Conservation (phyloP, 2,888 invertebrate genomes). For the Coremacera marginata region DNA sequence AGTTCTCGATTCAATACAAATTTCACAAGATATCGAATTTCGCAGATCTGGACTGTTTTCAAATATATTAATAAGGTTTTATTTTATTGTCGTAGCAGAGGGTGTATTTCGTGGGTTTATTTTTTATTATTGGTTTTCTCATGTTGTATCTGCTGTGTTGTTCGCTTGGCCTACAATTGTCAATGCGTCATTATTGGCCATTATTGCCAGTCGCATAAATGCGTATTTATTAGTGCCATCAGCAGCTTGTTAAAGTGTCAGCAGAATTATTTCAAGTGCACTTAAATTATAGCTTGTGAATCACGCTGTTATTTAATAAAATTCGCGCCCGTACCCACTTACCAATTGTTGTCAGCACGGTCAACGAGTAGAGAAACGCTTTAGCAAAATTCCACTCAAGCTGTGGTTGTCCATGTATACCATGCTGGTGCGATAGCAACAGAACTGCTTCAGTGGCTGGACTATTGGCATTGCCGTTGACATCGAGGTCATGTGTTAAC, state of each 20-base stretch:
- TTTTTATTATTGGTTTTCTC: neutral
- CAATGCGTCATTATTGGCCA: slow-evolving; percentile 47
- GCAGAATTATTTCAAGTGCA: slow-evolving; percentile 26
- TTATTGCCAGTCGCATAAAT: slow-evolving; percentile 48
- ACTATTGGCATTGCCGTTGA: slow-evolving; percentile 55
- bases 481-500: slow-evolving; percentile 71
- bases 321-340: slow-evolving; percentile 64
- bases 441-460: slow-evolving; percentile 69
- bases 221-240: slow-evolving; percentile 46
- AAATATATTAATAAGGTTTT: slow-evolving; percentile 45
- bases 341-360: slow-evolving; percentile 94
- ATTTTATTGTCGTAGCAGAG: slow-evolving; percentile 25
- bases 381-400: slow-evolving; percentile 88
- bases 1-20: neutral
- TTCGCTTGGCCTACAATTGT: neutral
- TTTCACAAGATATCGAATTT: slow-evolving; percentile 47
- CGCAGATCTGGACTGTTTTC: slow-evolving; percentile 63
- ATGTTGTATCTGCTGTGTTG: neutral
- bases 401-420: slow-evolving; percentile 68
- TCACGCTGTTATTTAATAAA: neutral
- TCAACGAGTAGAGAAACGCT: slow-evolving; percentile 94
- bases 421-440: slow-evolving; percentile 63
- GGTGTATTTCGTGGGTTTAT: neutral
- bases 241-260: neutral
- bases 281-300: neutral